Percentiles rank a stretch among this genome's conserved stretches.
Conservation (phyloP, 2,888 invertebrate genomes). For the Lasioglossum villosulum region DNA sequence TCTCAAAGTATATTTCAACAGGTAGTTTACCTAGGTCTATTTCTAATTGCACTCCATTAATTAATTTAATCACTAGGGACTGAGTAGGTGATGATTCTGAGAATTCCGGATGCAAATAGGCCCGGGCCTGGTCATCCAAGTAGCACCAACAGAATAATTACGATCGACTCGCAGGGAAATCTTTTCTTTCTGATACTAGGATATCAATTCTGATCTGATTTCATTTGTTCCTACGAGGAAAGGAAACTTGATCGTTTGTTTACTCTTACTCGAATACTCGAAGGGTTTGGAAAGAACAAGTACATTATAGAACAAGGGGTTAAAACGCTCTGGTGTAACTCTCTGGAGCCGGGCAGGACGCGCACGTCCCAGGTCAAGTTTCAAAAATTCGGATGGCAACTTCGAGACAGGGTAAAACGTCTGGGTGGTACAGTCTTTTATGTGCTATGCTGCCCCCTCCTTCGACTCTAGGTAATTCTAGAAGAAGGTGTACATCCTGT, state of each 20-base stretch:
- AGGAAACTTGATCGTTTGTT: neutral
- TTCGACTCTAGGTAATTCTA: neutral
- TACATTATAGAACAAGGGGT: neutral
- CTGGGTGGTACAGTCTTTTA: neutral
- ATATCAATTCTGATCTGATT: too few species aligned
- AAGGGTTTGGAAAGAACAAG: neutral
- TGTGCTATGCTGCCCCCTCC: neutral
- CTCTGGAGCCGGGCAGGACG: neutral
- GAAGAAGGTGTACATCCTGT: neutral
- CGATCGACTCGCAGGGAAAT: neutral
- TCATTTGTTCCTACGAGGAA: neutral
- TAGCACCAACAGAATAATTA: neutral
- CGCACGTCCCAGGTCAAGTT: neutral
- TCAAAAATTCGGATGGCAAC: neutral
- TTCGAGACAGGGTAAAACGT: neutral
- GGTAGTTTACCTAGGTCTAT: too few species aligned
- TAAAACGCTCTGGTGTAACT: neutral
- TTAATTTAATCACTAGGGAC: too few species aligned
- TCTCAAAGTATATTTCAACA: too few species aligned
- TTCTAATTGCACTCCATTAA: too few species aligned
- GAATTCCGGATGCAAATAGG: too few species aligned
- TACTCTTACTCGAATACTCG: too few species aligned
- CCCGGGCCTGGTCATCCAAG: too few species aligned
- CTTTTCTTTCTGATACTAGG: neutral
- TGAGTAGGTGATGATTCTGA: neutral